These are phyloP conservation scores for Bursaphelenchus mucronatus DNA, from an alignment of 1,140 invertebrate genomes.

Conservation along the genomic window DNA sequence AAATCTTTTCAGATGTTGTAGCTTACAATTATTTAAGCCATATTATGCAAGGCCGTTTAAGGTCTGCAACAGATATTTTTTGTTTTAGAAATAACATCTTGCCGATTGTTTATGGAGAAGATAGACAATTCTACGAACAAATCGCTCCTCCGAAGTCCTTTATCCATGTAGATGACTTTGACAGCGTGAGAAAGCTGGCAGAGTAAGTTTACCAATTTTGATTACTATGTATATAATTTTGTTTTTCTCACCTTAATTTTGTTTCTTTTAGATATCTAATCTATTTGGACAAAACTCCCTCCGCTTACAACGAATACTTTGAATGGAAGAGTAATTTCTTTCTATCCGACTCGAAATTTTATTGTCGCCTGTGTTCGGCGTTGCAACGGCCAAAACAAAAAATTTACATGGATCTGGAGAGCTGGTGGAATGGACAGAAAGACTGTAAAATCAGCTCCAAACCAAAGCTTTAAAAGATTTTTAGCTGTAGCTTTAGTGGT, in stretches of 20 bases:
- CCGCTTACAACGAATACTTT: constrained; percentile 27
- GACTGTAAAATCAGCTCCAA: no score
- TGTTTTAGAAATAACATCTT: constrained; percentile 9
- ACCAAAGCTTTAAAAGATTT: no score
- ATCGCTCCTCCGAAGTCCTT: constrained; percentile 30
- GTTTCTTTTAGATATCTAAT: constrained; percentile 20
- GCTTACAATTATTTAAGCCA: not conserved
- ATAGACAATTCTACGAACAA: constrained; percentile 19
- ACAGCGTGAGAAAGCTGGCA: constrained; percentile 8
- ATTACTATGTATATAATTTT: constrained; percentile 16
- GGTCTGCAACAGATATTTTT: no score
- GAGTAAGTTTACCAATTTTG: constrained; percentile 16
- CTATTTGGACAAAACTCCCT: constrained; percentile 22
- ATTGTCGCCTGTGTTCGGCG: constrained; percentile 10
- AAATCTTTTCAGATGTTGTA: not conserved
- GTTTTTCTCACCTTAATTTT: not conserved
- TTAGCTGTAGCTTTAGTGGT: no score
- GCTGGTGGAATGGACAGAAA: constrained; percentile 1
- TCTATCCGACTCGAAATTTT: constrained; percentile 15
- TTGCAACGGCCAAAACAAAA: not conserved
- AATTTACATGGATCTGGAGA: constrained; percentile 1
- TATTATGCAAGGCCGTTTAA: not conserved
- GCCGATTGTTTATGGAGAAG: constrained; percentile 26
- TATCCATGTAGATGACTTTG: constrained; percentile 28
- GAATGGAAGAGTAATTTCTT: constrained; percentile 23